Evolutionary conservation across 2,888 invertebrate genomes (phyloP).

Genomic region (Bedellia somnulentella): DNA sequence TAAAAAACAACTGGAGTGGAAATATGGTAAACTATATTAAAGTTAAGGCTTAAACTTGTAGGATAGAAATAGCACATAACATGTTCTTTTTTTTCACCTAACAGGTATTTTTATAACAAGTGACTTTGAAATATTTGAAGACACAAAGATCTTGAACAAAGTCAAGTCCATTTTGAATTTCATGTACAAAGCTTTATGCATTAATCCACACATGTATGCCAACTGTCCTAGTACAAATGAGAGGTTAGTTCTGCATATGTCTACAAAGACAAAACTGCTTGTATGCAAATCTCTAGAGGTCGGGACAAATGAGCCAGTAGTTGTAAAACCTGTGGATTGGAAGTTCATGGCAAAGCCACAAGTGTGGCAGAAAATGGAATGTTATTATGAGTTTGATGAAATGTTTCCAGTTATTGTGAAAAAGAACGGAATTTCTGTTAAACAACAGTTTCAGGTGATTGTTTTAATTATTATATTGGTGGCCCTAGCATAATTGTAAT

Average conservation of each 20-base stretch:
- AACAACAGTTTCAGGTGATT: slow-evolving; percentile 68
- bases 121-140: slow-evolving; percentile 64
- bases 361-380: slow-evolving; percentile 77
- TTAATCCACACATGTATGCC: slow-evolving; percentile 64
- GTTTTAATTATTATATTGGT: neutral
- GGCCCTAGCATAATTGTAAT: neutral
- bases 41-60: too few species aligned
- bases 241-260: slow-evolving; percentile 66
- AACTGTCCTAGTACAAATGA: slow-evolving; percentile 57
- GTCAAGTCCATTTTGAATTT: slow-evolving; percentile 59
- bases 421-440: slow-evolving; percentile 65
- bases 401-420: slow-evolving; percentile 69
- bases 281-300: slow-evolving; percentile 69
- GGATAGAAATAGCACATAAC: too few species aligned
- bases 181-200: slow-evolving; percentile 56
- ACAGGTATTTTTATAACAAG: slow-evolving; percentile 76
- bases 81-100: too few species aligned
- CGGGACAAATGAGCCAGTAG: slow-evolving; percentile 30
- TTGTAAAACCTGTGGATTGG: slow-evolving; percentile 72
- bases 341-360: slow-evolving; percentile 71
- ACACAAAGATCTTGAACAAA: slow-evolving; percentile 58
- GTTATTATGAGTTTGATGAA: slow-evolving; percentile 75
- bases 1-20: too few species aligned
- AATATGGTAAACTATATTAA: too few species aligned
- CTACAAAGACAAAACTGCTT: slow-evolving; percentile 50